Percentiles rank a stretch among this genome's conserved stretches.
phyloP scores from a whole-genome alignment of 2,888 invertebrate species.

The Byasa hedistus region DNA sequence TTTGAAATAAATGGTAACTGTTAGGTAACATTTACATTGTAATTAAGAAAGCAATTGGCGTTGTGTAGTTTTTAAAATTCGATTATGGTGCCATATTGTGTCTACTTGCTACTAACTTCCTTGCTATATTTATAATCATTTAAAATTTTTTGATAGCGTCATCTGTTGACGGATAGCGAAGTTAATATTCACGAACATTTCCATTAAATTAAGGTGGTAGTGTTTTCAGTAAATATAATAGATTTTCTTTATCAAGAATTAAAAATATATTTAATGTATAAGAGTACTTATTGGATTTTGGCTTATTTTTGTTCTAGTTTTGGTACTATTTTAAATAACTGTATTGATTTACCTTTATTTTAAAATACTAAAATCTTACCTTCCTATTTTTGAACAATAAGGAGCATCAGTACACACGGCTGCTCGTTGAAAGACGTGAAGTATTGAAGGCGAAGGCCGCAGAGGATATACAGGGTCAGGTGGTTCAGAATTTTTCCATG shows the following conservation, averaged over 20 bases:
- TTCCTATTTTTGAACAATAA: slow-evolving; percentile 88
- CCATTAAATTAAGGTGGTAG: neutral
- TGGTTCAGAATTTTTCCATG: slow-evolving; percentile 62
- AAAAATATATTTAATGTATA: neutral
- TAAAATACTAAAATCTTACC: slow-evolving; percentile 69
- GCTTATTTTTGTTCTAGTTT: too few relatives aligned
- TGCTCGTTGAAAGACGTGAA: slow-evolving; percentile 83
- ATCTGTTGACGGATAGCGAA: slow-evolving; percentile 7
- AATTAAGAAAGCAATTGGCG: too few relatives aligned
- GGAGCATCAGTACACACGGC: slow-evolving; percentile 90
- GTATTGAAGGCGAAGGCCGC: slow-evolving; percentile 83
- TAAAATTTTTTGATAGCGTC: neutral
- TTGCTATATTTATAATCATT: too few relatives aligned
- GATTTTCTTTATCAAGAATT: neutral
- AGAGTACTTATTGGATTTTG: neutral
- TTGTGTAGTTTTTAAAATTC: too few relatives aligned
- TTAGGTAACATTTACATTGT: too few relatives aligned
- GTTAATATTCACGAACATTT: neutral
- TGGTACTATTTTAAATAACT: too few relatives aligned
- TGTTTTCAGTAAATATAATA: neutral
- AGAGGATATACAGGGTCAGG: slow-evolving; percentile 83
- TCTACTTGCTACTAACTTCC: too few relatives aligned
- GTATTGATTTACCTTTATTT: neutral
- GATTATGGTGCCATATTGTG: too few relatives aligned
- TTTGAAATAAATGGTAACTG: too few relatives aligned